A percentile compares a stretch with the other conserved stretches of the same genome.
These are phyloP conservation scores for Cryptus armator DNA, from an alignment of 2,888 invertebrate genomes.

Conservation along the genomic window DNA sequence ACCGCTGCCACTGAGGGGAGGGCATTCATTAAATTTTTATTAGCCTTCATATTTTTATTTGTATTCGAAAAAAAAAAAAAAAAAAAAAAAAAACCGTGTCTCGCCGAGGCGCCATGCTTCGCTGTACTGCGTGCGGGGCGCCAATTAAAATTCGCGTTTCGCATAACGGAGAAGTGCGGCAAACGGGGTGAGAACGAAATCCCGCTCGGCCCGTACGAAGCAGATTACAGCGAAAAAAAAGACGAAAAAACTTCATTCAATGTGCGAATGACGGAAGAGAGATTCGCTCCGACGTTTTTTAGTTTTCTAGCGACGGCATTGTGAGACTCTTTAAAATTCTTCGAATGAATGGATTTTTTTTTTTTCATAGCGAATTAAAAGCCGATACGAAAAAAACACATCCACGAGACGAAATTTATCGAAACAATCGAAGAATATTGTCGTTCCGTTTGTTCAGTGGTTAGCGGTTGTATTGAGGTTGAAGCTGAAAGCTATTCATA, in stretches of 20 bases:
- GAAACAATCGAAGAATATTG: too few relatives aligned
- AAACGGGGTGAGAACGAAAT: background rate
- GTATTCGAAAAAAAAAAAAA: conserved; percentile 3
- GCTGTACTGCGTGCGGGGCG: background rate
- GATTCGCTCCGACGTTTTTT: conserved; percentile 1
- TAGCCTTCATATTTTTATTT: background rate
- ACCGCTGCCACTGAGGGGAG: background rate
- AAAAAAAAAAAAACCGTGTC: conserved; percentile 17
- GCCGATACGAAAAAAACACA: background rate
- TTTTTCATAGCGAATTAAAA: background rate
- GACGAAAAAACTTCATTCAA: conserved; percentile 11
- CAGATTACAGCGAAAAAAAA: conserved; percentile 5
- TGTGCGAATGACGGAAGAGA: conserved; percentile 9
- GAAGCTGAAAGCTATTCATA: too few relatives aligned
- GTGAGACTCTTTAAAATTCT: background rate
- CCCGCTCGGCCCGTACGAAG: background rate
- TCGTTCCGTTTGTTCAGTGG: too few relatives aligned
- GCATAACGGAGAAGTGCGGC: background rate
- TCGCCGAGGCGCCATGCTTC: background rate
- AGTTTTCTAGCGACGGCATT: background rate
- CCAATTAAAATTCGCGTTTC: conserved; percentile 31
- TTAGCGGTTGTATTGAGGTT: too few relatives aligned
- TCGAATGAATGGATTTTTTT: background rate
- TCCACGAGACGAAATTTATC: too few relatives aligned
- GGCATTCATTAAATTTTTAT: conserved; percentile 1